These are phyloP conservation scores for Triplophysa yarkandensis DNA, from an alignment of 2,797 vertebrate species.

Conservation along the genomic window DNA sequence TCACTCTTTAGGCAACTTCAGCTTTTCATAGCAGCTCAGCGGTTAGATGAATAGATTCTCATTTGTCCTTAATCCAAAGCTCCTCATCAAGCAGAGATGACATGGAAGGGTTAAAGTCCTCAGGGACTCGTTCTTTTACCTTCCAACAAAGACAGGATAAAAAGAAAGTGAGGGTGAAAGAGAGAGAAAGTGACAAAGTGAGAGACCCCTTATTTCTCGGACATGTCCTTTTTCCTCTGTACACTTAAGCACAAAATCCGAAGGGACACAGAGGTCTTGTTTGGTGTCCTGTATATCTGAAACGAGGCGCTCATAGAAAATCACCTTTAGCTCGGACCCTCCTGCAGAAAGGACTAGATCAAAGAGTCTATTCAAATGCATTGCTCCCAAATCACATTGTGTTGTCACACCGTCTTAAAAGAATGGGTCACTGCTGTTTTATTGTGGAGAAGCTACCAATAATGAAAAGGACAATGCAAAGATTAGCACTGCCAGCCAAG, in stretches of 20 bases:
- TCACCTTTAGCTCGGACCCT: slow-evolving; percentile 68
- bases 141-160: slow-evolving; percentile 42
- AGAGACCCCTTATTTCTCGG: background rate
- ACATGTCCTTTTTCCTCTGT: slow-evolving; percentile 30
- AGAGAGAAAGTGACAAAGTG: slow-evolving; percentile 32
- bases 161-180: slow-evolving; percentile 28
- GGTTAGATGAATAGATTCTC: slow-evolving; percentile 62
- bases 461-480: slow-evolving; percentile 87
- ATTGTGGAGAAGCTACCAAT: slow-evolving; percentile 82
- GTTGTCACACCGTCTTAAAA: slow-evolving; percentile 76
- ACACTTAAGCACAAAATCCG: slow-evolving; percentile 18
- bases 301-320: slow-evolving; percentile 56
- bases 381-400: slow-evolving; percentile 81
- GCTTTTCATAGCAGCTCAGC: slow-evolving; percentile 43
- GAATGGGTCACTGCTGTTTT: slow-evolving; percentile 80
- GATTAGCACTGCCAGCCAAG: slow-evolving; percentile 85
- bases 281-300: slow-evolving; percentile 32
- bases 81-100: slow-evolving; percentile 58
- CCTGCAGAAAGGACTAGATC: slow-evolving; percentile 78
- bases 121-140: slow-evolving; percentile 39
- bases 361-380: slow-evolving; percentile 87
- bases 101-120: slow-evolving; percentile 64
- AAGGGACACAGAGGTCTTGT: slow-evolving; percentile 31
- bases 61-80: slow-evolving; percentile 72
- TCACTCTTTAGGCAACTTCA: too few relatives aligned